These are phyloP conservation scores for Gryon sp. DNA, from an alignment of 1,140 invertebrate species.

Conservation along the genomic window DNA sequence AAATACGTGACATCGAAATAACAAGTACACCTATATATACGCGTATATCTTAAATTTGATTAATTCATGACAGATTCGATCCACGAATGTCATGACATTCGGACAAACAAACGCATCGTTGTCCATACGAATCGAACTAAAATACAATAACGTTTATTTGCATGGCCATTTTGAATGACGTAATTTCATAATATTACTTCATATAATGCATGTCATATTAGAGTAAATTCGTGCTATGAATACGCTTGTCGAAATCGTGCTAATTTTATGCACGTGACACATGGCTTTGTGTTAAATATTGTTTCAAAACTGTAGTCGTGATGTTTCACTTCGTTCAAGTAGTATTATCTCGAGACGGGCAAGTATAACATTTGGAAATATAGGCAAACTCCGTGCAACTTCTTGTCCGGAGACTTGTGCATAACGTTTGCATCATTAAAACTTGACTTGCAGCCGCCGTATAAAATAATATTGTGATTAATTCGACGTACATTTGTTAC, in stretches of 20 bases:
- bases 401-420: conserved; percentile 12
- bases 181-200: conserved; percentile 52
- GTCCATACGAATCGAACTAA: conserved; percentile 29
- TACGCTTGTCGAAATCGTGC: conserved; percentile 49
- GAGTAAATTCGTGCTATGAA: conserved; percentile 52
- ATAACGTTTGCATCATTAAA: conserved; percentile 53
- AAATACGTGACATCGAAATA: too few species aligned
- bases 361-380: conserved; percentile 59
- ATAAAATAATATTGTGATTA: conserved; percentile 56
- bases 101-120: too few species aligned
- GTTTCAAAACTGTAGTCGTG: conserved; percentile 48
- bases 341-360: conserved; percentile 58
- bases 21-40: too few species aligned
- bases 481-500: conserved; percentile 17
- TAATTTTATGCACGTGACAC: conserved; percentile 59
- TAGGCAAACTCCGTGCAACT: conserved; percentile 50
- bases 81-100: too few species aligned
- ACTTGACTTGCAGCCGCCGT: conserved; percentile 40
- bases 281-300: conserved; percentile 48
- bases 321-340: conserved; percentile 57
- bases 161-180: conserved; percentile 31
- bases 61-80: conserved; percentile 18
- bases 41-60: conserved; percentile 21
- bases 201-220: conserved; percentile 52
- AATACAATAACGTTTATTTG: conserved; percentile 35